These are phyloP conservation scores for Grammomys dolichurus DNA, from an alignment of 2,113 vertebrate genomes.

Conservation along the genomic window DNA sequence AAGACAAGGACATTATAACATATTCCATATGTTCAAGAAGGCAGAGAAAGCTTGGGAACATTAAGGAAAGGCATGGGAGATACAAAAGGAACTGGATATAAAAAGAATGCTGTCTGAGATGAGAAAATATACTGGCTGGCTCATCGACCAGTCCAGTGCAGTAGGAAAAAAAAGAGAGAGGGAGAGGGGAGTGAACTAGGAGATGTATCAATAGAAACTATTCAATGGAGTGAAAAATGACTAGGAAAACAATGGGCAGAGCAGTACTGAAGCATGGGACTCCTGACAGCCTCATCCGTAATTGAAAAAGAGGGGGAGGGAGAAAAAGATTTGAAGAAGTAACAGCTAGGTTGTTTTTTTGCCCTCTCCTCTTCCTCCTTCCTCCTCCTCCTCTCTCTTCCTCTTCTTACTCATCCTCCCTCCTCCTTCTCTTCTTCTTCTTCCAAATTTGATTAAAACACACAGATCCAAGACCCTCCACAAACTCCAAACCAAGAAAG, in stretches of 20 bases:
- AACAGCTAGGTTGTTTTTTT: neutral
- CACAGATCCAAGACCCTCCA: neutral
- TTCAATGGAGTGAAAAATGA: neutral
- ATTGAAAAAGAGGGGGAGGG: neutral
- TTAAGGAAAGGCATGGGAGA: neutral
- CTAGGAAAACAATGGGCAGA: neutral
- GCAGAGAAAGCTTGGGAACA: neutral
- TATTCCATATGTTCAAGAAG: constrained; percentile 12
- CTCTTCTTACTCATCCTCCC: no score
- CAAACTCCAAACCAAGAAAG: neutral
- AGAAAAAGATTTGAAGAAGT: constrained; percentile 34
- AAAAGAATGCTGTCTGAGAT: neutral
- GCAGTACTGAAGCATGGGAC: neutral
- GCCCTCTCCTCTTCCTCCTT: no score
- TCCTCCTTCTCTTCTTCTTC: neutral
- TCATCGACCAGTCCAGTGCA: neutral
- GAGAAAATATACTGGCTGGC: neutral
- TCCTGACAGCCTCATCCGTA: neutral
- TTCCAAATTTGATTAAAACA: neutral
- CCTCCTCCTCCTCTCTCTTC: no score
- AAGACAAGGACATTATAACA: neutral
- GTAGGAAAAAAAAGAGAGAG: neutral
- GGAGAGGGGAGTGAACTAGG: neutral
- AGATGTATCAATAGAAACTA: neutral
- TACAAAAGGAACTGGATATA: neutral